phyloP scores from a whole-genome alignment of 2,888 invertebrate genomes.

The Eucera pruinosa region DNA sequence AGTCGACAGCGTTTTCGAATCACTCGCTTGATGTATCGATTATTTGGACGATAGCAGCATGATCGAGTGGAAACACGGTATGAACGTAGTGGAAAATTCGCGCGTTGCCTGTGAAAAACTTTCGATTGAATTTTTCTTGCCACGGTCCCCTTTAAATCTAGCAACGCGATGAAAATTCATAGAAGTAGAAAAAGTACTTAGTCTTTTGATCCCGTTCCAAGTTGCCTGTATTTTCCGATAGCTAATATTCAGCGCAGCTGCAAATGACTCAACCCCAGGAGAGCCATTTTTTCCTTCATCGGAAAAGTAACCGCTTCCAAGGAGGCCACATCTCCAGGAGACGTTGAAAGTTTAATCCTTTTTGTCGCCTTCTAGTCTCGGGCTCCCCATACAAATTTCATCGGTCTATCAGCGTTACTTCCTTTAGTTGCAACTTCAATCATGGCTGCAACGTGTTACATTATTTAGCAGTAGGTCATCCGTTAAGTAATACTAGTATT shows the following conservation, averaged over 20 bases:
- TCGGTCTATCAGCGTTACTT: slow-evolving; percentile 9
- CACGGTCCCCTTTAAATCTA: neutral
- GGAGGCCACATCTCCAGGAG: slow-evolving; percentile 14
- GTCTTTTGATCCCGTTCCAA: neutral
- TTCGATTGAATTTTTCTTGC: no score
- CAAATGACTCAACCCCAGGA: neutral
- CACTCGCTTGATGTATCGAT: neutral
- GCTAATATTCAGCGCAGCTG: neutral
- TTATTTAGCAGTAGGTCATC: neutral
- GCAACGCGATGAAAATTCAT: neutral
- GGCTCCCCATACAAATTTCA: slow-evolving; percentile 25
- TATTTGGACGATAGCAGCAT: neutral
- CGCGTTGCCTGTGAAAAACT: neutral
- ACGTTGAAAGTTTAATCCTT: slow-evolving; percentile 25
- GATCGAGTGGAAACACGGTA: neutral
- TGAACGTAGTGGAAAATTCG: neutral
- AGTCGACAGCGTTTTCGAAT: neutral
- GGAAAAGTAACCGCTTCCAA: neutral
- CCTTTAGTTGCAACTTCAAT: neutral
- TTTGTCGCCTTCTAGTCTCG: slow-evolving; percentile 3
- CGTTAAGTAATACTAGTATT: no score
- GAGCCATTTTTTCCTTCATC: slow-evolving; percentile 9
- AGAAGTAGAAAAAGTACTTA: slow-evolving; percentile 2
- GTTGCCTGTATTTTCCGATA: neutral
- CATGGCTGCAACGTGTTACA: neutral